These are phyloP conservation scores for Anthoptus insignis DNA, from an alignment of 2,888 invertebrate species.

Conservation along the genomic window DNA sequence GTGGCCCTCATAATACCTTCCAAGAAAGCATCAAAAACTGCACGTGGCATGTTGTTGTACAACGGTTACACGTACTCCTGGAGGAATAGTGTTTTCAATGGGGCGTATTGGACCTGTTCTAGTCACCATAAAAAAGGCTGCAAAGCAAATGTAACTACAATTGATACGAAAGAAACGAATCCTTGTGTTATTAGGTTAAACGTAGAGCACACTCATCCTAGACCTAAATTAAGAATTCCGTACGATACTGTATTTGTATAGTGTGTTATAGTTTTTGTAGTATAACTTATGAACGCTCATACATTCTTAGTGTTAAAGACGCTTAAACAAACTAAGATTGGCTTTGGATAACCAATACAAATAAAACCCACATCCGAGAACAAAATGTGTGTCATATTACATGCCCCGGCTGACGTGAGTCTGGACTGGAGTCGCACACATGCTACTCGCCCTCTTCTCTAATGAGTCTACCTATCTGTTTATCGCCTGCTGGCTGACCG, in stretches of 20 bases:
- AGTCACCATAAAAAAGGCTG: conserved; percentile 74
- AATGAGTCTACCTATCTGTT: too few relatives aligned
- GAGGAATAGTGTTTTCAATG: conserved; percentile 62
- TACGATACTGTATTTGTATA: conserved; percentile 49
- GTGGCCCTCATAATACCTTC: conserved; percentile 65
- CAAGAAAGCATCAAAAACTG: conserved; percentile 53
- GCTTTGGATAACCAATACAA: too few relatives aligned
- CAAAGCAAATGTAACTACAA: conserved; percentile 64
- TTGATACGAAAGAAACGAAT: conserved; percentile 56
- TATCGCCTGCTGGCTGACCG: too few relatives aligned
- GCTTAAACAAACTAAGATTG: too few relatives aligned
- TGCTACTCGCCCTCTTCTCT: too few relatives aligned
- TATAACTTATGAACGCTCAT: too few relatives aligned
- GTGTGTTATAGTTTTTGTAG: too few relatives aligned
- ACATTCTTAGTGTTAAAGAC: too few relatives aligned
- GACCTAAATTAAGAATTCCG: conserved; percentile 56
- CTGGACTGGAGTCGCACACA: too few relatives aligned
- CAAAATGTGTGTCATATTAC: too few relatives aligned
- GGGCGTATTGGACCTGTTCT: conserved; percentile 74
- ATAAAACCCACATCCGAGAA: too few relatives aligned
- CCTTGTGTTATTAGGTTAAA: conserved; percentile 55
- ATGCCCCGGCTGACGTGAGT: too few relatives aligned
- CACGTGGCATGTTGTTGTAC: conserved; percentile 63
- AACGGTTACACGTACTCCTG: conserved; percentile 68
- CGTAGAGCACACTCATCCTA: conserved; percentile 62